Conservation (phyloP, 1,140 invertebrate species). For the Bombus fervidus region DNA sequence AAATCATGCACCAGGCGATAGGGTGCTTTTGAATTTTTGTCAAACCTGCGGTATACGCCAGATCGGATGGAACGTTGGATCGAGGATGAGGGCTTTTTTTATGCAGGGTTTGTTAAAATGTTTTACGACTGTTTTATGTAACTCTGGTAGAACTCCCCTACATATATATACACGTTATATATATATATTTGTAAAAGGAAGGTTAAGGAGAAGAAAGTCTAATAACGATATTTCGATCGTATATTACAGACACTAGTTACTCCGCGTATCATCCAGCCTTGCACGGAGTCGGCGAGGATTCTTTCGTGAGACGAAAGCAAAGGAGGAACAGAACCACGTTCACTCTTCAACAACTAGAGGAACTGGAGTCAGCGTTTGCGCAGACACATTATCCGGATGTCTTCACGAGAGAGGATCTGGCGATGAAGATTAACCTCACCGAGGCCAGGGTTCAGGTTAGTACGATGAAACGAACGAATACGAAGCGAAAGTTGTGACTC, state of each 20-base stretch:
- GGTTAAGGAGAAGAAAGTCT: not conserved
- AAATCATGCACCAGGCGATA: slow-evolving; percentile 13
- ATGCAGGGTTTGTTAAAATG: not conserved
- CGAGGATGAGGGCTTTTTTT: not conserved
- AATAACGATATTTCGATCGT: not conserved
- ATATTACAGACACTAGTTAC: slow-evolving; percentile 91
- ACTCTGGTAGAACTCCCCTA: too few relatives aligned
- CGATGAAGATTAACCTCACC: slow-evolving; percentile 99
- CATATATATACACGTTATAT: too few relatives aligned
- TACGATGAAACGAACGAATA: not conserved
- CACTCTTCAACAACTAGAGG: slow-evolving; percentile 96
- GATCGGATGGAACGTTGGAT: not conserved
- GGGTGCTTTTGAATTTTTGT: slow-evolving; percentile 4
- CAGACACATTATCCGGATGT: slow-evolving; percentile 99
- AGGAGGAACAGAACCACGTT: slow-evolving; percentile 98
- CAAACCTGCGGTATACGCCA: not conserved
- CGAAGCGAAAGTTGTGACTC: not conserved
- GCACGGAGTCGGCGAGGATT: slow-evolving; percentile 91
- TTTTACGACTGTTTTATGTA: not conserved
- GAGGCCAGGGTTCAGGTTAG: slow-evolving; percentile 97
- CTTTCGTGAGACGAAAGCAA: slow-evolving; percentile 97
- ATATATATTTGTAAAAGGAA: not conserved
- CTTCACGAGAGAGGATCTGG: slow-evolving; percentile 97
- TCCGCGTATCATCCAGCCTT: slow-evolving; percentile 94
- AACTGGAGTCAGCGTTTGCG: slow-evolving; percentile 97